phyloP scores from a whole-genome alignment of 2,113 vertebrate species.

The Lophotis ruficrista region DNA sequence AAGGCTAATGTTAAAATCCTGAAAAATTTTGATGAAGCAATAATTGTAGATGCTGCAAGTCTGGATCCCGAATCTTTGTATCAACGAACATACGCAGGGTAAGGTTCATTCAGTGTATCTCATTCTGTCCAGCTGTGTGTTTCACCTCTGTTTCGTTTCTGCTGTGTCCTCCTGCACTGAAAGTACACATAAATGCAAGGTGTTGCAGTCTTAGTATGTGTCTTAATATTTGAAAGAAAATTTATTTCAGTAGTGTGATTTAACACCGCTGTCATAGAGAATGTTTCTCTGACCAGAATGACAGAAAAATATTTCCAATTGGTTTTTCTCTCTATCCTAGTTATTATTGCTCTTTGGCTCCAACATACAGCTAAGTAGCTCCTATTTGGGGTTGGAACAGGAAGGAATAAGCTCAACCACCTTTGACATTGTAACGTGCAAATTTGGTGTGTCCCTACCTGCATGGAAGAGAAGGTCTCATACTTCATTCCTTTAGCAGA shows the following conservation, averaged over 20 bases:
- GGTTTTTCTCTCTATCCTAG: background rate
- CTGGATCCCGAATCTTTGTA: slow-evolving; percentile 96
- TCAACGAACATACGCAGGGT: slow-evolving; percentile 96
- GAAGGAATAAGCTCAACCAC: background rate
- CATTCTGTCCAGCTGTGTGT: background rate
- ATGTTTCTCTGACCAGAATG: background rate
- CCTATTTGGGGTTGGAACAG: background rate
- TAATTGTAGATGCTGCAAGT: slow-evolving; percentile 95
- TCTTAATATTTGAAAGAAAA: background rate
- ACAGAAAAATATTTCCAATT: background rate
- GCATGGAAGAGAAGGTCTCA: background rate
- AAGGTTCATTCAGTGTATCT: slow-evolving; percentile 60
- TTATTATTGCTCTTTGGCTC: background rate
- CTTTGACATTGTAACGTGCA: background rate
- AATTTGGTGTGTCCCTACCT: background rate
- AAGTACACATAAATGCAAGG: background rate
- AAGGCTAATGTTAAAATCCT: slow-evolving; percentile 95
- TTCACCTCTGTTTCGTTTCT: background rate
- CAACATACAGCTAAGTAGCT: background rate
- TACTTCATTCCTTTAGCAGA: background rate
- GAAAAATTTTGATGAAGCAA: slow-evolving; percentile 99
- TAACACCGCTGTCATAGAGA: background rate
- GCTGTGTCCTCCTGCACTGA: background rate
- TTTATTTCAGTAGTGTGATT: background rate
- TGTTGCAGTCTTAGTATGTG: background rate